Evolutionary conservation across 2,113 vertebrate genomes (phyloP).

Genomic region (Centrocercus urophasianus): DNA sequence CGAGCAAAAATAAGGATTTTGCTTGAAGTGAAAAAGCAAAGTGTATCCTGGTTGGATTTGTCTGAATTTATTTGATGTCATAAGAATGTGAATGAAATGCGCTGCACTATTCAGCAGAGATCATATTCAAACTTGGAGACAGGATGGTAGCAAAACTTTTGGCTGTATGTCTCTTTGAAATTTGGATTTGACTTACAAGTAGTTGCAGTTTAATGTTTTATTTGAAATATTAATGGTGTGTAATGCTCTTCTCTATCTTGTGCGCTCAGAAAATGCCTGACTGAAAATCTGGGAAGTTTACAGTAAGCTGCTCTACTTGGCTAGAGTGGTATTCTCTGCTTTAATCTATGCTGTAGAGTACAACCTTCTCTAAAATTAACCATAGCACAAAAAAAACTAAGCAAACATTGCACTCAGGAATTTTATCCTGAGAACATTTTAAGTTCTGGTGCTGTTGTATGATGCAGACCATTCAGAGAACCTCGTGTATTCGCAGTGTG

Average conservation of each 20-base stretch:
- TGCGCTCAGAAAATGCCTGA: neutral
- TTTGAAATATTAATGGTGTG: neutral
- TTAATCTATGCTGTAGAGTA: neutral
- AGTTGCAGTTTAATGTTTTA: neutral
- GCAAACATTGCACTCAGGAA: neutral
- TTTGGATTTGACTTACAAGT: neutral
- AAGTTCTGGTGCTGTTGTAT: neutral
- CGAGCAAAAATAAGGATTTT: neutral
- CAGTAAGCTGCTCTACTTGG: neutral
- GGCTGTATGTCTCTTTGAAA: neutral
- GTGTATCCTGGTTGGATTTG: neutral
- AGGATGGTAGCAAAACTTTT: neutral
- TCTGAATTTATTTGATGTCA: neutral
- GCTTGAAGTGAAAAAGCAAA: neutral
- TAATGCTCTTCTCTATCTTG: accelerated
- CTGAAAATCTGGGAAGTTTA: neutral
- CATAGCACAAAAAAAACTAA: neutral
- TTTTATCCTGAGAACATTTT: neutral
- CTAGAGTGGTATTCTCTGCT: neutral
- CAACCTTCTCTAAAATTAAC: neutral
- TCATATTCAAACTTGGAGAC: neutral
- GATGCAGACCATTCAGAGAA: neutral
- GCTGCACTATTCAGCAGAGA: neutral
- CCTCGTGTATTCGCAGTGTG: accelerated
- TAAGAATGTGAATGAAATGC: neutral